Conservation (phyloP, 2,888 invertebrate genomes). For the Troides oblongomaculatus region DNA sequence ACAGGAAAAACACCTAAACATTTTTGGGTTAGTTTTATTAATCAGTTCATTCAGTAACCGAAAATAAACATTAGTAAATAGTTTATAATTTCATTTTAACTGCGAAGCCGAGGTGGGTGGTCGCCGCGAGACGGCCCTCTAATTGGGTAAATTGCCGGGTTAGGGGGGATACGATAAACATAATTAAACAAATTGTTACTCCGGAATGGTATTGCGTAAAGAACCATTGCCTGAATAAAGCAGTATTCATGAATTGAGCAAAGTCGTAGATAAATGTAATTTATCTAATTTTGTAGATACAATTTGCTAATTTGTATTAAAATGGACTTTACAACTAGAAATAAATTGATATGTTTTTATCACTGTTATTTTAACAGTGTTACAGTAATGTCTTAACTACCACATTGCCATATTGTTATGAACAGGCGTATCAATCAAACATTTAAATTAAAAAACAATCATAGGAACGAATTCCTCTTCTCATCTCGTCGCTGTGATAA, state of each 20-base stretch:
- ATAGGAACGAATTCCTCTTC: too few species aligned
- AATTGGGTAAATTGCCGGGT: conserved; percentile 77
- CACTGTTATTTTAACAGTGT: too few species aligned
- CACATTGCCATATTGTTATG: too few species aligned
- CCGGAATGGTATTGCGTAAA: conserved; percentile 54
- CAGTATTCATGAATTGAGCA: conserved; percentile 11
- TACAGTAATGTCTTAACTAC: too few species aligned
- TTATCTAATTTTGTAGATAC: neutral
- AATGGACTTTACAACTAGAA: too few species aligned
- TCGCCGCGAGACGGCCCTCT: conserved; percentile 54
- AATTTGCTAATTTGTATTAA: too few species aligned
- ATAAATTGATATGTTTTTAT: too few species aligned
- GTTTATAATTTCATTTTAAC: conserved; percentile 78
- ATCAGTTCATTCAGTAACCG: conserved; percentile 51
- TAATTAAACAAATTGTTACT: conserved; percentile 71
- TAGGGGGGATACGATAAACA: conserved; percentile 73
- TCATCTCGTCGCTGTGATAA: too few species aligned
- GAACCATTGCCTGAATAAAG: conserved; percentile 28
- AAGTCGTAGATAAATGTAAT: conserved; percentile 6
- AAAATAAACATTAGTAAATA: conserved; percentile 67
- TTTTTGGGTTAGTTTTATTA: conserved; percentile 26
- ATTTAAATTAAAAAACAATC: too few species aligned
- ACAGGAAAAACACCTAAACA: neutral
- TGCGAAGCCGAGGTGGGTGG: conserved; percentile 71
- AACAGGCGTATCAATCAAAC: too few species aligned